Base-by-base conservation (phyloP, 2,113 vertebrate genomes). In the Halichoerus grypus region DNA sequence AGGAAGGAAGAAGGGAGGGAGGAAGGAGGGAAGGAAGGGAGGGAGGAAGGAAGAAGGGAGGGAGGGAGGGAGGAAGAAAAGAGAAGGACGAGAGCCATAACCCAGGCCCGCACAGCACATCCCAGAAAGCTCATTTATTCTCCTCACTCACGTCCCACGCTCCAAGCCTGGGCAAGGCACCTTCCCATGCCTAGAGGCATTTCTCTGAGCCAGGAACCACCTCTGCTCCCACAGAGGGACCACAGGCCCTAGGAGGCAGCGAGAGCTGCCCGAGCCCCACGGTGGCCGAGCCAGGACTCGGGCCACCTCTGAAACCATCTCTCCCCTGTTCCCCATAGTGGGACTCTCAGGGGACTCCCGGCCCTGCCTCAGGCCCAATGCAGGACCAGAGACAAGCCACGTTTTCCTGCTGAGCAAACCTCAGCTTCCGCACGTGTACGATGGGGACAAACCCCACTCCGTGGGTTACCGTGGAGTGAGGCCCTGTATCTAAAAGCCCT, bases 261-360 rank as follows among this genome's bases (percentile, higher is more conserved):
- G 10, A 12, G 55, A 53, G 77, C 33, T 10, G 12, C 84, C 59
- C 0, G 1, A 83, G 67, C 18, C 46, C 55, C 13, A 0, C 2
- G 0, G 39, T 9, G 81, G 57, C 53, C 0, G 0, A 42, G 90
- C 28, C 39, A 7, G 72, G 61, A 87, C 46, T 22, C 39, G 0
- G 24, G 61, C 22, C 14, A 16, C 55, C 61, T 57, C 87, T 28
- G 28, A 46, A 46, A 39, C 15, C 19, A 2, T 3, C 24, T 53
- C 18, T 36, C 28, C 28, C 31, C 22, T 0, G 0, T 14, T 1
- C 33, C 61, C 13, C 15, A 4, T 26, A 22, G 65, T 1, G 7
- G 57, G 81, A 21, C 31, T 55, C 81, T 31, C 46, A 51, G 33
- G 2, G 1, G 39, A 77, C 67, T 33, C 49, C 26, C 10, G 0